These are phyloP conservation scores for Hydrotaea cyrtoneurina DNA, from an alignment of 2,888 invertebrate genomes.

Conservation along the genomic window DNA sequence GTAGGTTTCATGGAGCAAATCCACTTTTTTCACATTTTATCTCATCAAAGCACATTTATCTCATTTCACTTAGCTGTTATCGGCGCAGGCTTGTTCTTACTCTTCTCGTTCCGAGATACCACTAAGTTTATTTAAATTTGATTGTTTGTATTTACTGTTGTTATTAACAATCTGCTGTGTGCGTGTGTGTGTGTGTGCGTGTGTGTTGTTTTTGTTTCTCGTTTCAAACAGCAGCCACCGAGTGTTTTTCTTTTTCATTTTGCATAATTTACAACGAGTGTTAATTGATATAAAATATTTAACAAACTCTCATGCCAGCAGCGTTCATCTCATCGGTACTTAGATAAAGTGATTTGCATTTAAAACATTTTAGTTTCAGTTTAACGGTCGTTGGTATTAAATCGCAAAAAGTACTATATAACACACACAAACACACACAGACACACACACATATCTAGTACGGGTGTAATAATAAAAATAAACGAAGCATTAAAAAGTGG, in stretches of 20 bases:
- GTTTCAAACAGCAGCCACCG: slow-evolving; percentile 5
- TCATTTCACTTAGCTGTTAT: not conserved
- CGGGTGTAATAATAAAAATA: not conserved
- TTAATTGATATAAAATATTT: slow-evolving; percentile 52
- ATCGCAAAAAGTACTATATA: slow-evolving; percentile 16
- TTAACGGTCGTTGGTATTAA: slow-evolving; percentile 46
- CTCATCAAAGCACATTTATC: no score
- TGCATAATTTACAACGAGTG: slow-evolving; percentile 58
- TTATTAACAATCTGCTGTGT: slow-evolving; percentile 41
- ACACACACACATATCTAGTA: no score
- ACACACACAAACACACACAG: not conserved
- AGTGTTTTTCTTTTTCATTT: not conserved
- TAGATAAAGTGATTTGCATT: slow-evolving; percentile 29
- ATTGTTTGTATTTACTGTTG: slow-evolving; percentile 47
- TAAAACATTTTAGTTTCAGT: slow-evolving; percentile 43
- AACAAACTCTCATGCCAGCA: slow-evolving; percentile 23
- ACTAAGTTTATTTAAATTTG: not conserved
- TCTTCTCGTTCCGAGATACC: not conserved
- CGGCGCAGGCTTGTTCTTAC: not conserved
- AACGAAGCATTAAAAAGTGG: not conserved
- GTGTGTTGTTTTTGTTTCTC: no score
- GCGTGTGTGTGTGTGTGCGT: no score
- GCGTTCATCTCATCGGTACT: not conserved
- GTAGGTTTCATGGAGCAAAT: no score
- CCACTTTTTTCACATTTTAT: no score